Evolutionary conservation across 2,797 vertebrate genomes (phyloP).

Genomic region (Gallinago stenura): DNA sequence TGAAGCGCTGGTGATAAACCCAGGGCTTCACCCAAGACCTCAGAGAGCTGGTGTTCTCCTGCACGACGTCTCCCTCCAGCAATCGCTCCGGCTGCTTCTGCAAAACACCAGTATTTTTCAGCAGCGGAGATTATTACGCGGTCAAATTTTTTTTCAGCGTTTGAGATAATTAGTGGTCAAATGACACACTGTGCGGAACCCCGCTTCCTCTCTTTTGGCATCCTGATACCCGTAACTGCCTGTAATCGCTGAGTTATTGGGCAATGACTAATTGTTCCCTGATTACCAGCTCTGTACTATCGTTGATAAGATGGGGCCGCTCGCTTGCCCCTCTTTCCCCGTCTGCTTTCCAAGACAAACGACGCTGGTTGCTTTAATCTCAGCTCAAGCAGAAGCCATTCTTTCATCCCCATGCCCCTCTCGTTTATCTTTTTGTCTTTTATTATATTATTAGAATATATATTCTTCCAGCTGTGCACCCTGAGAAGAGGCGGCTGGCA

Average conservation of each 20-base stretch:
- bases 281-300: neutral
- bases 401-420: neutral
- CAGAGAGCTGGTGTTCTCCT: neutral
- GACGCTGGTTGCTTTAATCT: neutral
- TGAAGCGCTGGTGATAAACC: neutral
- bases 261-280: neutral
- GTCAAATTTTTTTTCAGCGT: neutral
- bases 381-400: neutral
- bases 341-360: neutral
- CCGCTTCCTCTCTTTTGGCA: neutral
- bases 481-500: neutral
- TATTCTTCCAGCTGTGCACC: neutral
- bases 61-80: neutral
- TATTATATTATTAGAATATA: too few species aligned
- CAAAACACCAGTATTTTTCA: neutral
- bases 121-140: neutral
- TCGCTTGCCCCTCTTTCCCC: neutral
- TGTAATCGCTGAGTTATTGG: neutral
- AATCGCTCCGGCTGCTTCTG: neutral
- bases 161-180: neutral
- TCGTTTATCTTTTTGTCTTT: neutral
- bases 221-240: neutral
- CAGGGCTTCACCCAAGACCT: neutral
- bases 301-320: neutral
- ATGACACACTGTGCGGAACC: neutral